Base-by-base conservation (phyloP, 2,888 invertebrate genomes). In the Eucera pruinosa region DNA sequence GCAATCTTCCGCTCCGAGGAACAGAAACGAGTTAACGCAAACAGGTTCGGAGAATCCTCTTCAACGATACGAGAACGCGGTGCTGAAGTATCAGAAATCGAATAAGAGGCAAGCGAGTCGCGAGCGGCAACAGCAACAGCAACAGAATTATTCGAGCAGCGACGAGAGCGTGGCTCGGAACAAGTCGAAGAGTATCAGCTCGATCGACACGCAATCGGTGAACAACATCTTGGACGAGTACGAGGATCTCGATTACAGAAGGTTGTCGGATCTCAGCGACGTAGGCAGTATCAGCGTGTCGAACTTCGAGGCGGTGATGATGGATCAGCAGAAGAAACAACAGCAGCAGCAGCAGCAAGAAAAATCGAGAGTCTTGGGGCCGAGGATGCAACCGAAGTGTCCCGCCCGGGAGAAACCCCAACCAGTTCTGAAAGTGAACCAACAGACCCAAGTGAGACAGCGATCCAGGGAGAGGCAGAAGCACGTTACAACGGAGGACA, bases 201-300 rank as follows among this genome's bases (percentile, higher is more conserved):
- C 90, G 20, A 89, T 90, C 54, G 90, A 90, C 67, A 88, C 90
- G 1, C 90, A 90, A 57, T 90, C 90, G 39, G 88, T 90, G 13
- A 90, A 90, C 78, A 90, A 90, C 45, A 90, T 90, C 25, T 83
- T 90, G 30, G 90, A 90, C 76, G 90, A 90, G 78, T 90, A 88
- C 81, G 90, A 90, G 78, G 90, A 90, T 68, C 80, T 90, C 3
- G 89, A 90, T 64, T 88, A 85, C 68, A 68, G 88, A 6, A 83
- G 85, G 18, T 89, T 89, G 1, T 89, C 90, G n/a, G 90, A 90
- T 25, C 70, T 88, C 13, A 90, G 90, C 61, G 90, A 89, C 66
- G 85, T 88, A 1, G 90, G 87, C 0, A 89, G 87, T 62, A 85
- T 89, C 65, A 86, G 75, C 65, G 86, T 89, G 64, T 84, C 83